A percentile compares a stretch with the other conserved stretches of the same genome.
phyloP scores from a whole-genome alignment of 2,797 vertebrate genomes.

The Moxostoma hubbsi region DNA sequence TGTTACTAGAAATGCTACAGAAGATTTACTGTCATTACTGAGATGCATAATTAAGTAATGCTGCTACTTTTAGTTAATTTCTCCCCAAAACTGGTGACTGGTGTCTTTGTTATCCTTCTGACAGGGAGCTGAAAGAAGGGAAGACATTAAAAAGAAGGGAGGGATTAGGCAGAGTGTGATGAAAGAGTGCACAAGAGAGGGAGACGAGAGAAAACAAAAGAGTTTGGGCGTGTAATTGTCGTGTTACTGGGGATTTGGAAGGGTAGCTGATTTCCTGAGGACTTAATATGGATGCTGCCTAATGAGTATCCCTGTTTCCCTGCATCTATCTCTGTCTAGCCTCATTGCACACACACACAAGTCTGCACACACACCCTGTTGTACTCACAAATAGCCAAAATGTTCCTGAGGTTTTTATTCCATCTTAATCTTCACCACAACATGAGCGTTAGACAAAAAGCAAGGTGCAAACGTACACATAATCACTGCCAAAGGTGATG shows the following conservation, averaged over 20 bases:
- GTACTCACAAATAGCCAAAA: background rate
- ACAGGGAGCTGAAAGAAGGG: constrained; percentile 16
- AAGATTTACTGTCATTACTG: too few relatives aligned
- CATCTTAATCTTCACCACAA: constrained; percentile 20
- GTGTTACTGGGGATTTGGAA: constrained; percentile 33
- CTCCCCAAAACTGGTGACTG: constrained; percentile 5
- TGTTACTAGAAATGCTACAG: too few relatives aligned
- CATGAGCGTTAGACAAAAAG: constrained; percentile 28
- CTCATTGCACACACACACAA: background rate
- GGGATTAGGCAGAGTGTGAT: background rate
- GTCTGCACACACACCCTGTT: background rate
- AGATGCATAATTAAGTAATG: too few relatives aligned
- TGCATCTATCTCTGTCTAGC: background rate
- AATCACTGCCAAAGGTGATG: background rate
- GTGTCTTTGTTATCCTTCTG: constrained; percentile 35
- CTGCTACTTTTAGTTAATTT: background rate
- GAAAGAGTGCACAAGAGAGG: background rate
- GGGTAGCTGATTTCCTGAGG: constrained; percentile 31
- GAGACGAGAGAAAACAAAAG: constrained; percentile 11
- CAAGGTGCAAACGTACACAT: background rate
- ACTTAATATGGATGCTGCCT: constrained; percentile 29
- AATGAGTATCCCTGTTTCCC: background rate
- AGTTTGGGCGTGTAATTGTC: constrained; percentile 26
- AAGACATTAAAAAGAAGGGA: too few relatives aligned
- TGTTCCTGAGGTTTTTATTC: constrained; percentile 20